Evolutionary conservation across 2,113 vertebrate genomes (phyloP), one percentile per base, ranked within the genome.

Genomic region (Ovibos moschatus): DNA sequence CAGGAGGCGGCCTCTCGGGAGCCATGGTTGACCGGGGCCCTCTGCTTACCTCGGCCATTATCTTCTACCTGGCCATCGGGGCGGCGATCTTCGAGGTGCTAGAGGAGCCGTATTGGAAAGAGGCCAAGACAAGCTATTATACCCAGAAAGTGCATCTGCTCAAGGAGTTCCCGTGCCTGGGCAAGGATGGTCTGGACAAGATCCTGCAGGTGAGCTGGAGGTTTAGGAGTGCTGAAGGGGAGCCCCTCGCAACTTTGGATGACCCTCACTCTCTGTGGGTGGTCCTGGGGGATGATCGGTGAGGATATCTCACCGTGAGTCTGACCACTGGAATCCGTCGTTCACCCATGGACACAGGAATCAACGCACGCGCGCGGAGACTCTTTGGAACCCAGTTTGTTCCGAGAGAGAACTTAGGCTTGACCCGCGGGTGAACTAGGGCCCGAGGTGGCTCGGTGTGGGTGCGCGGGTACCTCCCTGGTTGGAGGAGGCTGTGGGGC

Each of bases 51-150:
- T 99, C 99, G 95, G 99, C 99, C 89, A 99, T 99, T 91, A 99
- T 99, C 97, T 99, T 99, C 98, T 99, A 99, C 99, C 99, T 99
- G 99, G 99, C 99, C 98, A 99, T 99, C 62, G 99, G 99, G 98
- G 99, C 99, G 85, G 99, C 99, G 43, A 99, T 99, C 98, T 99
- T 99, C 97, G 99, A 99, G 96, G 99, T 99, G 90, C 98, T 99
- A 87, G 99, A 99, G 98, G 99, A 99, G 96, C 99, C 99, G 9
- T 99, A 99, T 92, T 99, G 99, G 99, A 99, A 99, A 83, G 97
- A 87, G 28, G 99, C 99, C 45, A 99, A 99, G 83, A 97, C 99
- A 2, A 93, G 97, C 27, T 99, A 99, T 90, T 98, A 96, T 16
- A 87, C 91, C 8, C 97, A 99, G 98, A 99, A 99, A 98, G 97